Evolutionary conservation across 1,140 invertebrate species (phyloP).

Genomic region (Tetraneura akinire): DNA sequence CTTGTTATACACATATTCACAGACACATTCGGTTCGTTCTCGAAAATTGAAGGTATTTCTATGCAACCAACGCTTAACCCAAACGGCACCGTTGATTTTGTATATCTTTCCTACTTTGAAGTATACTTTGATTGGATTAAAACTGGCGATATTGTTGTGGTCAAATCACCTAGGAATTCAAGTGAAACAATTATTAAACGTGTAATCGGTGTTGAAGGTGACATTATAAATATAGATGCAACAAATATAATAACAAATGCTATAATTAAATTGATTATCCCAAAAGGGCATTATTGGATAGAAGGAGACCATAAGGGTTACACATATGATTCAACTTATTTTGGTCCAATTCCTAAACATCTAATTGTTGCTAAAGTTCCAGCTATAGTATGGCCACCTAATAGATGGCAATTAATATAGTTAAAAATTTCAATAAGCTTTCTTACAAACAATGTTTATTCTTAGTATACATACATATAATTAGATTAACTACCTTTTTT

Average conservation of each 20-base stretch:
- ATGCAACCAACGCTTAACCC: conserved; percentile 91
- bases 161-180: conserved; percentile 78
- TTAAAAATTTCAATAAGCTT: no score
- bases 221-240: conserved; percentile 72
- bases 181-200: no score
- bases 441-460: no score
- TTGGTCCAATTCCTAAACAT: conserved; percentile 85
- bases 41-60: conserved; percentile 81
- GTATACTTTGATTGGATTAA: conserved; percentile 68
- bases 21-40: conserved; percentile 82
- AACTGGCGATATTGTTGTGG: conserved; percentile 81
- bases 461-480: no score
- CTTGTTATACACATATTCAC: conserved; percentile 56
- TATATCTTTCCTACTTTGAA: conserved; percentile 80
- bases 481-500: no score
- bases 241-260: conserved; percentile 53
- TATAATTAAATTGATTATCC: conserved; percentile 67
- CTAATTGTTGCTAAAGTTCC: conserved; percentile 83
- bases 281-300: conserved; percentile 90
- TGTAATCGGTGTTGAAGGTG: conserved; percentile 60
- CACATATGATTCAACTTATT: conserved; percentile 87
- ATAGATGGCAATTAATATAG: conserved; percentile 68
- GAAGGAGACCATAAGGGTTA: conserved; percentile 87
- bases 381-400: conserved; percentile 88
- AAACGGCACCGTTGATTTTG: conserved; percentile 71